Evolutionary conservation across 2,797 vertebrate genomes (phyloP), one percentile per base, ranked within the genome.

Genomic region (Staurois parvus): DNA sequence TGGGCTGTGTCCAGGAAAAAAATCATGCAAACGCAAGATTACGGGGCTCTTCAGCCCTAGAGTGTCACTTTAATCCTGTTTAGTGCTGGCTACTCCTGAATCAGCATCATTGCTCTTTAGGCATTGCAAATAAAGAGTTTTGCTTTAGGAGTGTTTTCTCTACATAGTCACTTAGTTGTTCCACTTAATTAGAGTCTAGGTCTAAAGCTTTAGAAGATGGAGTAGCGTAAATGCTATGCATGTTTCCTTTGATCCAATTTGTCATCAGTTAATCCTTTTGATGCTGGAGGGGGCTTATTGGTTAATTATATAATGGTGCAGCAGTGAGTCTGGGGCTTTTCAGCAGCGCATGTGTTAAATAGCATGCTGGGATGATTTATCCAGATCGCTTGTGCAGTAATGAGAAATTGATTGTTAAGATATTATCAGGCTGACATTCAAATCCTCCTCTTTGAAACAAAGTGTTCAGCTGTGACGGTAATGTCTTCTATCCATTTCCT

Each of bases 341-440:
- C 84, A 76, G 84, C 52, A 17, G 9, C n/a, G 73, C 15, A 70
- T 64, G 84, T 69, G 79, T 86, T 86, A 86, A 82, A 77, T 34
- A 45, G 34, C 84, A 86, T 72, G 79, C 79, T 86, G 79, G 45
- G 79, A 82, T 82, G 79, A 77, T 82, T 86, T 86, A 82, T 82
- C 84, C 84, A 77, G 84, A 81, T 86, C 67, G 21, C 84, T 81
- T 48, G 48, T 77, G 72, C 37, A 48, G 73, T 86, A 86, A 86
- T 82, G 79, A 82, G 84, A 82, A 86, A 86, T 77, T 81, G 79
- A 86, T 86, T 85, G 77, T 81, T 81, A 29, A 77, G 84, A 86
- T 86, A 86, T 86, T 81, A 86, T 86, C 79, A 72, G 79, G 72
- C 68, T 82, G 78, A 85, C 72, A 85, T 85, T 85, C 78, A 81